Evolutionary conservation across 1,140 invertebrate species (phyloP), one percentile per base, ranked within the genome.

Genomic region (Bathynomus jamesi): DNA sequence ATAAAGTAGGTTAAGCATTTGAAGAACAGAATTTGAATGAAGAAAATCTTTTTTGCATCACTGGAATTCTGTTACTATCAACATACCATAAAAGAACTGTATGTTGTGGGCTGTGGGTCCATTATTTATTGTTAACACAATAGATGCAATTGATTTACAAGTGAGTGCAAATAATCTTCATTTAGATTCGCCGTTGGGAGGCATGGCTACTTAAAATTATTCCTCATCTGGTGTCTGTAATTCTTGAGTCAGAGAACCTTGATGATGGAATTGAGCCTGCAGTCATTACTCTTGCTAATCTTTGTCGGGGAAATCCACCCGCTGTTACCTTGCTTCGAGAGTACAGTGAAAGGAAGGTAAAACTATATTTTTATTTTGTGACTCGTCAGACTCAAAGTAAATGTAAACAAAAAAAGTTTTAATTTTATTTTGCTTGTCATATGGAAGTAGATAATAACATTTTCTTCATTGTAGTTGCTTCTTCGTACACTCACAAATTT

Each of bases 161-260:
- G n/a, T n/a, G n/a, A n/a, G n/a, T n/a, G n/a, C n/a, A n/a, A n/a
- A n/a, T n/a, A 8, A 63, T 28, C 21, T 24, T 63, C 11, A 7
- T 63, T 4, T 65, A 76, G 75, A 62, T 76, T 64, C 31, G 29
- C 2, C 64, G 66, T 40, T 28, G 32, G 17, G 71, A 76, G 28
- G 71, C 68, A 21, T 76, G 75, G 75, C 32, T 76, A 3, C 30
- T 68, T 25, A 60, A 67, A 31, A 29, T 76, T 17, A 61, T 76
- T 7, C 75, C 71, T 0, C 46, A 68, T 27, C 61, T 76, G 28
- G 65, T 71, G 28, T 61, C 53, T 3, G 61, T 61, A 27, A 28
- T 69, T 3, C n/a, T 69, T 1, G 46, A 28, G 2, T 31, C 46
- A 24, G 29, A 67, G 31, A 67, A 28, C 1, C 28, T 40, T 5